Conservation (phyloP, 2,113 vertebrate species). For the Psephotus haematonotus region DNA sequence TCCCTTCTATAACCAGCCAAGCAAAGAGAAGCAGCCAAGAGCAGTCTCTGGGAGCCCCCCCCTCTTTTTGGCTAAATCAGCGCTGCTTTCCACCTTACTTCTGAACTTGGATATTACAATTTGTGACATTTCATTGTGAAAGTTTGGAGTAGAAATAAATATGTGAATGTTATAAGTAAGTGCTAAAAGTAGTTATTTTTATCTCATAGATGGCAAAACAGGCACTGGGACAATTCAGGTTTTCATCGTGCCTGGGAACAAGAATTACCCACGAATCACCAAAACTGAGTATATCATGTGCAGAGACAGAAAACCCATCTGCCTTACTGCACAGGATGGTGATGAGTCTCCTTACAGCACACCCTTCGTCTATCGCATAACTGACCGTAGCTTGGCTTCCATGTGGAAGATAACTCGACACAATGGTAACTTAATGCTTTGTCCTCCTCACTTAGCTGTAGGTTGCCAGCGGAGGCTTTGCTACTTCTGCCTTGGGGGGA, state of each 20-base stretch:
- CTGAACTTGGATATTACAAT: background rate
- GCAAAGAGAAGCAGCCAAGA: background rate
- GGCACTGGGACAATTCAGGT: slow-evolving; percentile 85
- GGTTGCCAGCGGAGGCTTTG: background rate
- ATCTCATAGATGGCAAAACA: slow-evolving; percentile 77
- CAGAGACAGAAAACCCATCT: slow-evolving; percentile 62
- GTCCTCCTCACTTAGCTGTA: background rate
- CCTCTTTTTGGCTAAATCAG: background rate
- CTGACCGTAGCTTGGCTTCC: slow-evolving; percentile 14
- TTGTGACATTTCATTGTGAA: background rate
- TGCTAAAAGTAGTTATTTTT: background rate
- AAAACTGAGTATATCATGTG: slow-evolving; percentile 68
- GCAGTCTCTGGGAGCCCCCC: background rate
- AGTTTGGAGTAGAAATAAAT: background rate
- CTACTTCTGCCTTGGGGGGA: background rate
- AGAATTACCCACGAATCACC: slow-evolving; percentile 75
- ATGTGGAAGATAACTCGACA: slow-evolving; percentile 73
- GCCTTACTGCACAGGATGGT: slow-evolving; percentile 72
- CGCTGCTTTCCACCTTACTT: background rate
- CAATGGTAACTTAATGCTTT: slow-evolving; percentile 70
- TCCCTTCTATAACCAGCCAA: background rate
- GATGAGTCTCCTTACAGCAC: slow-evolving; percentile 72
- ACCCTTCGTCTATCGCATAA: slow-evolving; percentile 78
- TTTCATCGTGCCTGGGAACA: slow-evolving; percentile 79
- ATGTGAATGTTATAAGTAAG: background rate